A percentile compares a stretch with the other conserved stretches of the same genome.
Evolutionary conservation across 2,888 invertebrate species (phyloP).

Genomic region (Acrobasis suavella): DNA sequence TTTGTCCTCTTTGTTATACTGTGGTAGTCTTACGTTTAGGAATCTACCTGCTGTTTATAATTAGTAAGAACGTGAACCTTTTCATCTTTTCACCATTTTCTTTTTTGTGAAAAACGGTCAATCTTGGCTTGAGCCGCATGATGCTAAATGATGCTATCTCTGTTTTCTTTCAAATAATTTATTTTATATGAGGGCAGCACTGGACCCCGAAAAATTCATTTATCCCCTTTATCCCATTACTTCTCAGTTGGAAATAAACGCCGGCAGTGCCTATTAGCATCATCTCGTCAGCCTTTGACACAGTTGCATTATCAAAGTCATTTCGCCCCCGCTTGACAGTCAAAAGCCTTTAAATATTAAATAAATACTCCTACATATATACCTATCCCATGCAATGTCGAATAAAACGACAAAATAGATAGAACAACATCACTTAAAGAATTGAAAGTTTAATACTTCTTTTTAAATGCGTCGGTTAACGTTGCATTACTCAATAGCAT

Average conservation of each 20-base stretch:
- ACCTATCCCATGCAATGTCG: slow-evolving; percentile 49
- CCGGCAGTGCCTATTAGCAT: slow-evolving; percentile 49
- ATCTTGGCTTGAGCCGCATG: no score
- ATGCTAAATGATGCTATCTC: no score
- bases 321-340: slow-evolving; percentile 56
- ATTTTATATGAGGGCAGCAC: no score
- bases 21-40: no score
- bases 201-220: no score
- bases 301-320: slow-evolving; percentile 57
- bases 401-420: slow-evolving; percentile 42
- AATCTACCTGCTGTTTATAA: no score
- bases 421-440: slow-evolving; percentile 24
- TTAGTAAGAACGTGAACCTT: no score
- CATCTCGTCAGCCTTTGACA: slow-evolving; percentile 60
- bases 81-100: no score
- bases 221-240: no score
- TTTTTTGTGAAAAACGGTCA: no score
- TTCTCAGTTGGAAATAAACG: slow-evolving; percentile 49
- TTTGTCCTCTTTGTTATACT: no score
- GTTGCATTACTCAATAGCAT: slow-evolving; percentile 68
- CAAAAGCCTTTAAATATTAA: slow-evolving; percentile 63
- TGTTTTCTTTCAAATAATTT: no score
- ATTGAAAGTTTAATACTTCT: slow-evolving; percentile 24
- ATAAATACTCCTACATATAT: slow-evolving; percentile 65
- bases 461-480: slow-evolving; percentile 45